Conservation (phyloP, 2,113 vertebrate genomes). For the Muntiacus reevesi region DNA sequence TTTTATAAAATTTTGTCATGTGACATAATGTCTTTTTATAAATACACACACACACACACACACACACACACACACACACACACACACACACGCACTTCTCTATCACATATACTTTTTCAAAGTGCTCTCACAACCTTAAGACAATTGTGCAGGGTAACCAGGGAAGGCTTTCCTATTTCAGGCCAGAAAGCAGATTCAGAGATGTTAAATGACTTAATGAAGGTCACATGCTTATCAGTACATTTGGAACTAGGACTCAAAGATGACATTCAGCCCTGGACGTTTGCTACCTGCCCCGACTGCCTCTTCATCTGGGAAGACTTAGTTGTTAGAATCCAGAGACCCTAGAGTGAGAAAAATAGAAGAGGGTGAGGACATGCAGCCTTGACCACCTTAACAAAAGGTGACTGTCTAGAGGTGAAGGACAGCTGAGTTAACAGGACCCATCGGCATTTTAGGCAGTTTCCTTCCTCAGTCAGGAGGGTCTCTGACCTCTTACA, state of each 20-base stretch:
- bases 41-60: too few species aligned
- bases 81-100: background rate
- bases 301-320: background rate
- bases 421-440: background rate
- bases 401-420: background rate
- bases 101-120: background rate
- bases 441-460: background rate
- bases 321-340: background rate
- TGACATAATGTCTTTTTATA: background rate
- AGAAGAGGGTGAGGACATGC: background rate
- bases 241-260: background rate
- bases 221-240: background rate
- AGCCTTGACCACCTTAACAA: background rate
- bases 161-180: background rate
- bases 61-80: background rate
- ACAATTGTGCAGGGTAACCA: conserved; percentile 25
- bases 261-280: background rate
- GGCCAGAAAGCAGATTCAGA: background rate
- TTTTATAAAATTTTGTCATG: conserved; percentile 34
- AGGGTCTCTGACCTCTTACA: background rate
- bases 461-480: background rate
- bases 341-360: background rate
- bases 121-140: background rate
- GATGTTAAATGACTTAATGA: conserved; percentile 1
- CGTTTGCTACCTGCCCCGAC: background rate